Evolutionary conservation across 64 coral and sea anemone genomes (phyloP).

Genomic region (Actinia tenebrosa): DNA sequence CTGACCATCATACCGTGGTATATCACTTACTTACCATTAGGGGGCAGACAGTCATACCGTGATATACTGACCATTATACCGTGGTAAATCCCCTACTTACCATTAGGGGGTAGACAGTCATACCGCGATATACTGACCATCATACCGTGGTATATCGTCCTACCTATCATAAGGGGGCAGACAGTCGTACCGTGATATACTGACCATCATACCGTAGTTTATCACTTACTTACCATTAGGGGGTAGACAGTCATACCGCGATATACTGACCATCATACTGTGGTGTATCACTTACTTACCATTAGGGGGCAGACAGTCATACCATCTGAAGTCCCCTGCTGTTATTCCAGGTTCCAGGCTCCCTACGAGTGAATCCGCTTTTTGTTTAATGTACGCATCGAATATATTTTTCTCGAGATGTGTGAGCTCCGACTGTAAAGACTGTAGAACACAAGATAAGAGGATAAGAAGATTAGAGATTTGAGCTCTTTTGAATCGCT

Average conservation of each 20-base stretch:
- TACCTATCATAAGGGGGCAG: too few relatives aligned
- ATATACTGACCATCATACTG: too few relatives aligned
- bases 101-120: too few relatives aligned
- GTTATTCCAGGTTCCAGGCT: constrained; percentile 78
- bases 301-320: constrained; percentile 83
- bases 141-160: background rate
- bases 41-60: constrained; percentile 55
- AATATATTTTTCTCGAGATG: constrained; percentile 86
- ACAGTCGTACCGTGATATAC: too few relatives aligned
- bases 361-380: constrained; percentile 75
- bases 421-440: constrained; percentile 52
- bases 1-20: background rate
- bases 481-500: too few relatives aligned
- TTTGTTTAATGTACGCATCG: constrained; percentile 92
- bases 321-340: constrained; percentile 89
- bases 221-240: constrained; percentile 23
- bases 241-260: too few relatives aligned
- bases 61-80: background rate
- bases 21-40: too few relatives aligned
- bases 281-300: constrained; percentile 21
- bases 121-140: too few relatives aligned
- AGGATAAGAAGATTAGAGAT: background rate
- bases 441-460: constrained; percentile 29
- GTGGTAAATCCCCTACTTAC: too few relatives aligned
- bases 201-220: background rate